Evolutionary conservation across 2,797 vertebrate species (phyloP).

Genomic region (Muscicapa comitata): DNA sequence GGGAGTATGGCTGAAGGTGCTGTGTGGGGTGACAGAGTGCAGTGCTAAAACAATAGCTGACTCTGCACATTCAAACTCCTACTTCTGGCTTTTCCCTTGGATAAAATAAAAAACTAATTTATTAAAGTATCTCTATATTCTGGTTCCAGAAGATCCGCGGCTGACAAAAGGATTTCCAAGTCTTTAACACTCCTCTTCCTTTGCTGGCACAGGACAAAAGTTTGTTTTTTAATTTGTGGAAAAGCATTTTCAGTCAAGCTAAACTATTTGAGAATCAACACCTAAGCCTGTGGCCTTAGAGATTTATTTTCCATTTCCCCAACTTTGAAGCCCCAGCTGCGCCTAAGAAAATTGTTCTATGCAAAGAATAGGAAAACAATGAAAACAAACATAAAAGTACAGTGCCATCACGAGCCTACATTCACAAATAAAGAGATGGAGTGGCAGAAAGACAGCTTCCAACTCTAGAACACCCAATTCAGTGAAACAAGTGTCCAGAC

Average conservation of each 20-base stretch:
- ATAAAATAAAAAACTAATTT: conserved; percentile 30
- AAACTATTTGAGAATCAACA: conserved; percentile 21
- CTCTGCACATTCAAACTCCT: conserved; percentile 28
- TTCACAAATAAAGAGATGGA: background rate
- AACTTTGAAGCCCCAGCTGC: conserved; percentile 19
- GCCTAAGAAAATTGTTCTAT: conserved; percentile 40
- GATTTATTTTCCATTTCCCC: conserved; percentile 57
- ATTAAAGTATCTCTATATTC: conserved; percentile 42
- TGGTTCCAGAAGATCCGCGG: conserved; percentile 30
- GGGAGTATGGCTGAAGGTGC: conserved; percentile 50
- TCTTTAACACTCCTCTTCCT: background rate
- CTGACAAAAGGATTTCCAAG: conserved; percentile 33
- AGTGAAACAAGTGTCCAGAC: background rate
- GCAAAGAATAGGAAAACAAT: conserved; percentile 53
- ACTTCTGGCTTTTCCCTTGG: conserved; percentile 19
- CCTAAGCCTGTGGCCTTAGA: background rate
- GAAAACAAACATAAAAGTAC: conserved; percentile 52
- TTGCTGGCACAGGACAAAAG: background rate
- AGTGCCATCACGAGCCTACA: background rate
- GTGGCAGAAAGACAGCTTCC: conserved; percentile 8
- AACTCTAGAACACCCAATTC: background rate
- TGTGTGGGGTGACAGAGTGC: conserved; percentile 42
- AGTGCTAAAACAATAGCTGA: conserved; percentile 58
- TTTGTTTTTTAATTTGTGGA: conserved; percentile 25
- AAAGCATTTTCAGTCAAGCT: conserved; percentile 20